phyloP scores from a whole-genome alignment of 2,888 invertebrate genomes.

The Gari tellinella region DNA sequence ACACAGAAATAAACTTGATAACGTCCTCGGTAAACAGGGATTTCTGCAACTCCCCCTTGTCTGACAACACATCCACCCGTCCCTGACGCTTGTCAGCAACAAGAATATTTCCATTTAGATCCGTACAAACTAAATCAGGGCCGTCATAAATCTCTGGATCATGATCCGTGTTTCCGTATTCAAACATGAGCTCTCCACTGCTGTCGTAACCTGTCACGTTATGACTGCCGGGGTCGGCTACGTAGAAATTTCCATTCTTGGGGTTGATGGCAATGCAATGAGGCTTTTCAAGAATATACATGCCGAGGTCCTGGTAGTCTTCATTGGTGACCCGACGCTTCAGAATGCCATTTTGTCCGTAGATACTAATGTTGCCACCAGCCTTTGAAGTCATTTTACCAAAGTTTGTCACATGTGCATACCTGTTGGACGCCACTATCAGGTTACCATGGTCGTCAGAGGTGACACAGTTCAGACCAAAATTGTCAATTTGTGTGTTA shows the following conservation, averaged over 20 bases:
- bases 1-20: constrained; percentile 71
- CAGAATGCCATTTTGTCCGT: constrained; percentile 67
- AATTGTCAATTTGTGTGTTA: constrained; percentile 75
- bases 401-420: constrained; percentile 66
- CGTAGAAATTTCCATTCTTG: constrained; percentile 68
- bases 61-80: constrained; percentile 71
- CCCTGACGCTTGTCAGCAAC: constrained; percentile 76
- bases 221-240: constrained; percentile 75
- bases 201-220: constrained; percentile 70
- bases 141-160: constrained; percentile 73
- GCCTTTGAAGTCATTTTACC: constrained; percentile 73
- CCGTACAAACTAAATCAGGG: constrained; percentile 74
- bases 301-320: constrained; percentile 65
- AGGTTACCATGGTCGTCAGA: constrained; percentile 69
- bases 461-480: constrained; percentile 75
- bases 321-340: constrained; percentile 74
- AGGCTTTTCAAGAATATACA: constrained; percentile 75
- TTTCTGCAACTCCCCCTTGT: constrained; percentile 72
- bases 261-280: constrained; percentile 68
- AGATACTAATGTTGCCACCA: constrained; percentile 76
- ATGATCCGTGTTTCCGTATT: constrained; percentile 74
- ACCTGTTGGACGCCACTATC: constrained; percentile 75
- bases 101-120: constrained; percentile 69
- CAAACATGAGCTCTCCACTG: constrained; percentile 72
- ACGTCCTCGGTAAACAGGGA: constrained; percentile 72